These are phyloP conservation scores for Eolophus roseicapilla DNA, from an alignment of 2,113 vertebrate genomes.

Conservation along the genomic window DNA sequence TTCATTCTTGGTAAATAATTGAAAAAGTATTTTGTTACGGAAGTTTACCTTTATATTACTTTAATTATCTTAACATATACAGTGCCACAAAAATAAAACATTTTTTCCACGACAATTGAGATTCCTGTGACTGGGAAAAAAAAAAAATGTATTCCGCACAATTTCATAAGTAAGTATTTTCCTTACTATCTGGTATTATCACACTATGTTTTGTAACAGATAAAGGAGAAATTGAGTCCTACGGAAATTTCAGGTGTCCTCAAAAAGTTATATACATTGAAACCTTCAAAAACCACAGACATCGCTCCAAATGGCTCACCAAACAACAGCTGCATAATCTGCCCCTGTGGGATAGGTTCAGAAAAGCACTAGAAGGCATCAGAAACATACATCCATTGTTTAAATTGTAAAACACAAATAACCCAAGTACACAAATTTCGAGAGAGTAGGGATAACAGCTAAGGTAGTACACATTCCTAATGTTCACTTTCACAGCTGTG, in stretches of 20 bases:
- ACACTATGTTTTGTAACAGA: conserved; percentile 80
- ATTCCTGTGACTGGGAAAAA: conserved; percentile 67
- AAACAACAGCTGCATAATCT: conserved; percentile 78
- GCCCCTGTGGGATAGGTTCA: conserved; percentile 70
- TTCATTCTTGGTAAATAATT: conserved; percentile 70
- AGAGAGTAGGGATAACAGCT: conserved; percentile 87
- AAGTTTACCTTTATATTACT: conserved; percentile 75
- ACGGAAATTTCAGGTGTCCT: conserved; percentile 76
- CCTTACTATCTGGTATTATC: conserved; percentile 73
- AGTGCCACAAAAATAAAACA: conserved; percentile 82
- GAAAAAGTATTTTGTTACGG: conserved; percentile 66
- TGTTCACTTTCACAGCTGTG: conserved; percentile 96
- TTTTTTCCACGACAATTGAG: conserved; percentile 75
- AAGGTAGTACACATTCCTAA: conserved; percentile 91
- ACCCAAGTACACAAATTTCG: conserved; percentile 83
- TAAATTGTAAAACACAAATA: conserved; percentile 84
- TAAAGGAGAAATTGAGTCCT: conserved; percentile 81
- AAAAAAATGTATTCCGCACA: conserved; percentile 71
- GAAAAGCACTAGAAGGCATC: conserved; percentile 83
- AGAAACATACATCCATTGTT: conserved; percentile 88
- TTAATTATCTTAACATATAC: conserved; percentile 83
- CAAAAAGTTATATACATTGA: conserved; percentile 87
- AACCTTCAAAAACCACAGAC: conserved; percentile 88
- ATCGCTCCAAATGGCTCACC: conserved; percentile 81
- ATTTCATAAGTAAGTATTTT: conserved; percentile 74